Percentiles rank a stretch among this genome's conserved stretches.
Conservation (phyloP, 2,888 invertebrate species). For the Ochropleura leucogaster region DNA sequence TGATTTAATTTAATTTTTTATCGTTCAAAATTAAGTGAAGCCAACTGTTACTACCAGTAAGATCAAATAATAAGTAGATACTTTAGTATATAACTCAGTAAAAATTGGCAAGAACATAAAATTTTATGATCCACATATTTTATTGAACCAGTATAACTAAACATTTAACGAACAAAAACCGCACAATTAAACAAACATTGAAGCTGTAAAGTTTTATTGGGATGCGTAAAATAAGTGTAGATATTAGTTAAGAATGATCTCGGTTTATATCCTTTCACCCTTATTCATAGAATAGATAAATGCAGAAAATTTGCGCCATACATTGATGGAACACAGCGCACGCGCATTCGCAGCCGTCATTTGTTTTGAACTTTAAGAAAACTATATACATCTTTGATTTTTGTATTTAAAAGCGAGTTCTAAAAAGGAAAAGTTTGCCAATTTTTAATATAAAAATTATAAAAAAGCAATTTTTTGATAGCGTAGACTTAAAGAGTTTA, state of each 20-base stretch:
- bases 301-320: neutral
- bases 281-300: no score
- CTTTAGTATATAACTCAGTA: neutral
- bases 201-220: neutral
- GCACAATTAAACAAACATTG: slow-evolving; percentile 24
- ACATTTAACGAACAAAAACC: neutral
- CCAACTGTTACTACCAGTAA: neutral
- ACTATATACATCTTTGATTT: neutral
- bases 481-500: no score
- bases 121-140: neutral
- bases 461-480: no score
- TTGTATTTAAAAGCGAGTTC: neutral
- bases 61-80: neutral
- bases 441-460: no score
- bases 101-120: neutral
- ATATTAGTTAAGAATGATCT: neutral
- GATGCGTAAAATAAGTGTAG: slow-evolving; percentile 2
- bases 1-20: no score
- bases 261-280: neutral
- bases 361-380: neutral
- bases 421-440: neutral
- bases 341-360: neutral
- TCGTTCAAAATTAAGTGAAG: no score
- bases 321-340: neutral
- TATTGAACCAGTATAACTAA: neutral